Base-by-base conservation (phyloP, 2,113 vertebrate genomes). In the Clarias macrocephalus region DNA sequence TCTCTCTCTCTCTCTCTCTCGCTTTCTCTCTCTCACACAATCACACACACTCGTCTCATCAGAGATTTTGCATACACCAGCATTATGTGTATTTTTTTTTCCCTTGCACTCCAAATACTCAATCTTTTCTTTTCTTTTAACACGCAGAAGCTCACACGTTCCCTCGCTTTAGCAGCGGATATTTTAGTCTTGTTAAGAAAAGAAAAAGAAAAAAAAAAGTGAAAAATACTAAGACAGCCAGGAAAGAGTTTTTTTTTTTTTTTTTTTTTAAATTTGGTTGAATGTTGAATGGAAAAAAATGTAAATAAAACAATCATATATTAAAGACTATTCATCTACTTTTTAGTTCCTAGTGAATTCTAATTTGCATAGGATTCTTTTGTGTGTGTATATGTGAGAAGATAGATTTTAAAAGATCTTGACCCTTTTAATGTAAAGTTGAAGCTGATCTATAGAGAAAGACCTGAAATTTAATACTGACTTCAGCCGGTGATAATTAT, bases 351-450 rank as follows among this genome's bases (percentile, higher is more conserved):
- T 42, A 88, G 62, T 70, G 30, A 60, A 88, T 68, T 89, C 63
- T 80, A 80, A 83, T 88, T 86, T 88, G 87, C 87, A 90, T 90
- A 90, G 88, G 85, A 82, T 54, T 76, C 19, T 73, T 52, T 83
- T 79, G 75, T 56, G 72, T 75, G 42, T 75, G 72, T n/a, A 13
- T 56, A n/a, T 77, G 13, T 76, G 42, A 25, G 11, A 72, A 57
- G 54, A 18, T 21, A 62, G 42, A 66, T 85, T 76, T 37, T 62
- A 73, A 87, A 48, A 57, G 63, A 87, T 87, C 88, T 82, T 85
- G 88, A 89, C 72, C 56, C 37, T 75, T 68, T 80, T 30, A 18
- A 63, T 54, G 3, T 60, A 42, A 70, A 88, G 82, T 19, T 79
- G 54, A 30, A 85, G 66, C 54, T 52, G 56, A 28, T 62, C 54